These are phyloP conservation scores for Geopemphigus sp. DNA, from an alignment of 1,140 invertebrate species.

Conservation along the genomic window DNA sequence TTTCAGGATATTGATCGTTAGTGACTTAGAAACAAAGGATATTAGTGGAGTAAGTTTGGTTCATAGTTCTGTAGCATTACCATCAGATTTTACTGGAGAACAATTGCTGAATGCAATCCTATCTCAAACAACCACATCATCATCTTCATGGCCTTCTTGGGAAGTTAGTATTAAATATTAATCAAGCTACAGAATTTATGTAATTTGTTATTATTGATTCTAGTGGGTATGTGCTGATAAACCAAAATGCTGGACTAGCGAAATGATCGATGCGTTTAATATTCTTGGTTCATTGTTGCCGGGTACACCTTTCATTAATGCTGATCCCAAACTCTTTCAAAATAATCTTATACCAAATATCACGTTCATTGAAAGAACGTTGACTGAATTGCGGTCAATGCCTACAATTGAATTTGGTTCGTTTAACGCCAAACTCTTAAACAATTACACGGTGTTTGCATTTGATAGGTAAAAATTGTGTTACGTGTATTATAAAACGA, in stretches of 20 bases:
- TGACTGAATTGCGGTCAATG: constrained; percentile 27
- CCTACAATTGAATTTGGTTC: constrained; percentile 38
- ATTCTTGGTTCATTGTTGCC: constrained; percentile 36
- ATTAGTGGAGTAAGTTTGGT: constrained; percentile 11
- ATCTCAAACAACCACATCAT: not conserved
- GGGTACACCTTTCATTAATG: constrained; percentile 21
- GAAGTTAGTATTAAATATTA: constrained; percentile 11
- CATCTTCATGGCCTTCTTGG: constrained; percentile 31
- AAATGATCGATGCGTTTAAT: constrained; percentile 28
- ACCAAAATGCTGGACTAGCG: constrained; percentile 23
- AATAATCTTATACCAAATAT: constrained; percentile 34
- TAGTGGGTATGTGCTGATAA: constrained; percentile 29
- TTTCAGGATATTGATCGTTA: constrained; percentile 45
- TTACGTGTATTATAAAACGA: not conserved
- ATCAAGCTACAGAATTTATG: not conserved
- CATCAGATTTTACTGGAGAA: constrained; percentile 45
- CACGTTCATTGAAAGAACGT: constrained; percentile 6
- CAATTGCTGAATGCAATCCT: constrained; percentile 19
- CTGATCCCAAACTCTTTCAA: constrained; percentile 29
- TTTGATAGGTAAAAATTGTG: constrained; percentile 35
- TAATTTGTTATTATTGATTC: not conserved
- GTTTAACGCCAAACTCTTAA: constrained; percentile 34
- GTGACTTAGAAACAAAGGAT: constrained; percentile 28
- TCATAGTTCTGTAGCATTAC: constrained; percentile 17
- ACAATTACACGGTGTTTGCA: constrained; percentile 26